Conservation (phyloP, 2,113 vertebrate species). For the Rana temporaria region DNA sequence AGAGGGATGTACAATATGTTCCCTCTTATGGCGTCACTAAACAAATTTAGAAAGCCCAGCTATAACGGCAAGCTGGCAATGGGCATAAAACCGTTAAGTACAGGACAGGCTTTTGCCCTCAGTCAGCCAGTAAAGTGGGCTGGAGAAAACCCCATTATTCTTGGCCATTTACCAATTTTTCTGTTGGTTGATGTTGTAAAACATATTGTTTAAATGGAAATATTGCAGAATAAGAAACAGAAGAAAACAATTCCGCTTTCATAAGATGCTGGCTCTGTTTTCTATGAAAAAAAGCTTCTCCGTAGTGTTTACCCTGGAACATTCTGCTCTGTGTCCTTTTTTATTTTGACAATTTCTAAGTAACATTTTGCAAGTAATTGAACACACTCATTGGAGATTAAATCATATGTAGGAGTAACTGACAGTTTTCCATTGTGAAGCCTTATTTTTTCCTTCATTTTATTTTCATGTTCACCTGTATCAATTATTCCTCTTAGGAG, state of each 20-base stretch:
- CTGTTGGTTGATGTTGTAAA: constrained; percentile 32
- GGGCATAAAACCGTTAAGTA: background rate
- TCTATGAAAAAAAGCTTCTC: background rate
- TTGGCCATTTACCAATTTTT: constrained; percentile 18
- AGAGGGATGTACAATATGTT: background rate
- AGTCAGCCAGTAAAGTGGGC: background rate
- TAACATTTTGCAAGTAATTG: background rate
- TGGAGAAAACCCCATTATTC: constrained; percentile 20
- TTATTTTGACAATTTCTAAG: constrained; percentile 2
- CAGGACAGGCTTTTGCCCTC: background rate
- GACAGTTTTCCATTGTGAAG: too few species aligned
- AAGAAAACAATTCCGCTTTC: constrained; percentile 24
- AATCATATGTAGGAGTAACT: background rate
- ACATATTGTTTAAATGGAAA: constrained; percentile 28
- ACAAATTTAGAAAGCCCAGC: constrained; percentile 12
- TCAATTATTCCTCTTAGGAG: too few species aligned
- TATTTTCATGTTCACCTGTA: background rate
- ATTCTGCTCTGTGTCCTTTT: constrained; percentile 1
- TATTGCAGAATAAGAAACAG: background rate
- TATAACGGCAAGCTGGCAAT: constrained; percentile 16
- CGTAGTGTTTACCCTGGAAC: constrained; percentile 8
- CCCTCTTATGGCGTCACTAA: constrained; percentile 1
- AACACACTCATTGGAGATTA: background rate
- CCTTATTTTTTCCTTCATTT: too few species aligned
- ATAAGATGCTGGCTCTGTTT: constrained; percentile 11